Percentiles rank a stretch among this genome's conserved stretches.
phyloP scores from a whole-genome alignment of 2,113 vertebrate species.

The Vicugna pacos region DNA sequence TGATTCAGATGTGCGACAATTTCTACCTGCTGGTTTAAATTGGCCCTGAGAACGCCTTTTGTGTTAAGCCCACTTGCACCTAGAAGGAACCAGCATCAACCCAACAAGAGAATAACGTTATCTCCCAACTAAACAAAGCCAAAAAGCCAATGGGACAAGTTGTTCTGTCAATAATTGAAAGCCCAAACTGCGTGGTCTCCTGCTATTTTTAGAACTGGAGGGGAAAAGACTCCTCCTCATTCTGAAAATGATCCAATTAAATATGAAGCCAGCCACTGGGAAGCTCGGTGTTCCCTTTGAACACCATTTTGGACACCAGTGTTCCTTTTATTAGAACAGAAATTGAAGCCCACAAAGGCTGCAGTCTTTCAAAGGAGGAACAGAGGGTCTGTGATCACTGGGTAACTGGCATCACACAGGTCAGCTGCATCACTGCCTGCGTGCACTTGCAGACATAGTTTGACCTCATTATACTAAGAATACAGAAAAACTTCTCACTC shows the following conservation, averaged over 20 bases:
- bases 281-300: constrained; percentile 33
- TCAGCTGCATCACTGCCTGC: neutral
- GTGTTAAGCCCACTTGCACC: constrained; percentile 68
- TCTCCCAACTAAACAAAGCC: constrained; percentile 70
- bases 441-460: neutral
- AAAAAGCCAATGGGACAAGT: constrained; percentile 48
- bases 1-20: constrained; percentile 65
- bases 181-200: constrained; percentile 40
- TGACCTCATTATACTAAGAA: neutral
- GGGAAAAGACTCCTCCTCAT: constrained; percentile 46
- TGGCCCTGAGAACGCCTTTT: constrained; percentile 71
- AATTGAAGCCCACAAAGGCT: neutral
- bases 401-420: neutral
- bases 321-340: constrained; percentile 30
- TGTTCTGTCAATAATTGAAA: constrained; percentile 57
- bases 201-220: constrained; percentile 51
- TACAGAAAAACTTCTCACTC: neutral
- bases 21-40: constrained; percentile 73
- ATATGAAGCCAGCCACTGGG: neutral
- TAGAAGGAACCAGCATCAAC: constrained; percentile 41
- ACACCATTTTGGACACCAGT: constrained; percentile 47
- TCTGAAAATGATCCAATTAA: constrained; percentile 74
- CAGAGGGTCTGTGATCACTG: neutral
- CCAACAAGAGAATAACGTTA: constrained; percentile 67
- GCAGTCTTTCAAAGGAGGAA: constrained; percentile 13